Evolutionary conservation across 2,797 vertebrate genomes (phyloP).

Genomic region (Echeneis naucrates): DNA sequence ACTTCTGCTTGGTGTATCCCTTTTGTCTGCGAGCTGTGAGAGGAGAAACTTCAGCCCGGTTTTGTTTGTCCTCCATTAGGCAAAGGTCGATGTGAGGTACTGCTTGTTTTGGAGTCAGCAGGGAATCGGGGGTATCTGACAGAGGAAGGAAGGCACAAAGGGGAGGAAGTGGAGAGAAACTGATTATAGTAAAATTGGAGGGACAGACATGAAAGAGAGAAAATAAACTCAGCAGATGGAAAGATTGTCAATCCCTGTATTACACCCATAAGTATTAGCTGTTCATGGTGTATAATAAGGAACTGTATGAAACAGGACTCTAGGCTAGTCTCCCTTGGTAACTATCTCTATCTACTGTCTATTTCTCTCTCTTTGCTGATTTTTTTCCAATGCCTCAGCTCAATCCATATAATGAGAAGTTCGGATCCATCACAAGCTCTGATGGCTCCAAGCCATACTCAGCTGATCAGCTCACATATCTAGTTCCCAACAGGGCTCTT

Average conservation of each 20-base stretch:
- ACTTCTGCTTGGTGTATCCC: not conserved
- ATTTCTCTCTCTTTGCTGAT: slow-evolving; percentile 22
- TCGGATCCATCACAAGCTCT: slow-evolving; percentile 52
- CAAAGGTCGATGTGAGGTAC: slow-evolving; percentile 45
- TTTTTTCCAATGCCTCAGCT: slow-evolving; percentile 32
- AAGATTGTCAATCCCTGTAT: slow-evolving; percentile 20
- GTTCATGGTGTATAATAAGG: slow-evolving; percentile 24
- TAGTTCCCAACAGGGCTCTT: slow-evolving; percentile 1
- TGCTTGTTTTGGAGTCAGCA: slow-evolving; percentile 51
- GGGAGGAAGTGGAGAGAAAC: not conserved
- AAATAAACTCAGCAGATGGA: slow-evolving; percentile 26
- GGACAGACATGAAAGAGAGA: slow-evolving; percentile 9
- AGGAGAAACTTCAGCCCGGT: slow-evolving; percentile 17
- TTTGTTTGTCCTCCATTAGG: slow-evolving; percentile 57
- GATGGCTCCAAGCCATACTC: slow-evolving; percentile 45
- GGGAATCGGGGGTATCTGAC: slow-evolving; percentile 45
- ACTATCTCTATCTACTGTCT: slow-evolving; percentile 21
- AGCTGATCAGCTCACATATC: slow-evolving; percentile 28
- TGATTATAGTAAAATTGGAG: not conserved
- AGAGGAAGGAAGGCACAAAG: slow-evolving; percentile 17
- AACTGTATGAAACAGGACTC: slow-evolving; percentile 22
- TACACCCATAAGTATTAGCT: slow-evolving; percentile 40
- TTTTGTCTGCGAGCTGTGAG: slow-evolving; percentile 31
- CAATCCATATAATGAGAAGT: slow-evolving; percentile 56
- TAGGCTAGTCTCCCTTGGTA: slow-evolving; percentile 20